Evolutionary conservation across 1,140 invertebrate species (phyloP), one percentile per base, ranked within the genome.

Genomic region (Cephus cinctus): DNA sequence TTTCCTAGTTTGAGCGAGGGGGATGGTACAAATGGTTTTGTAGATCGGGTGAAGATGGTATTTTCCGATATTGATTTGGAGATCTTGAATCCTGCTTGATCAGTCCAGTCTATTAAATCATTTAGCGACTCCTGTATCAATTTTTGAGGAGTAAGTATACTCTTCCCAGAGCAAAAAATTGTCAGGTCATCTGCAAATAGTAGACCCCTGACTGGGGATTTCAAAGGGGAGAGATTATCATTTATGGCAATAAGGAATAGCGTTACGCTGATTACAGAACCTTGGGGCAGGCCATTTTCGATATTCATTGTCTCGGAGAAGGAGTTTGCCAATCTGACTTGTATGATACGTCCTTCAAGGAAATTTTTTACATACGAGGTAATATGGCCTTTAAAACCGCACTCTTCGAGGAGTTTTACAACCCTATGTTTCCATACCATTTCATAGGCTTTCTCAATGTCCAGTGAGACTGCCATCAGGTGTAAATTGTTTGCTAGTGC

Each of bases 391-490:
- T 34, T 43, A 11, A 57, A 12, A 3, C 38, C 27, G 11, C 34
- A 14, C 2, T 46, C n/a, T 6, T 22, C 18, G 9, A 54, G 15
- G 5, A 50, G 34, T 35, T 47, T 15, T 3, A 55, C 30, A 9
- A 52, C 34, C 9, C 19, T 45, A 12, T 57, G 22, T 11, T 39
- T 45, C 49, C 49, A 61, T 5, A 50, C 34, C 16, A 34, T 54
- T 12, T 69, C 61, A 27, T 62, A 62, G 2, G 54, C 60, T 41
- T 65, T 67, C 39, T 61, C 51, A 6, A 60, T 51, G 14, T 63
- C 62, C 19, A 65, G 50, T 12, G 55, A 52, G 4, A 61, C 53
- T 8, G 50, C 31, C 1, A 57, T 27, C 0, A 56, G 30, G 15
- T 61, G 47, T 15, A 50, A 41, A n/a, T 57, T 61, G 16, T 44